Evolutionary conservation across 2,113 vertebrate genomes (phyloP).

Genomic region (Nestor notabilis): DNA sequence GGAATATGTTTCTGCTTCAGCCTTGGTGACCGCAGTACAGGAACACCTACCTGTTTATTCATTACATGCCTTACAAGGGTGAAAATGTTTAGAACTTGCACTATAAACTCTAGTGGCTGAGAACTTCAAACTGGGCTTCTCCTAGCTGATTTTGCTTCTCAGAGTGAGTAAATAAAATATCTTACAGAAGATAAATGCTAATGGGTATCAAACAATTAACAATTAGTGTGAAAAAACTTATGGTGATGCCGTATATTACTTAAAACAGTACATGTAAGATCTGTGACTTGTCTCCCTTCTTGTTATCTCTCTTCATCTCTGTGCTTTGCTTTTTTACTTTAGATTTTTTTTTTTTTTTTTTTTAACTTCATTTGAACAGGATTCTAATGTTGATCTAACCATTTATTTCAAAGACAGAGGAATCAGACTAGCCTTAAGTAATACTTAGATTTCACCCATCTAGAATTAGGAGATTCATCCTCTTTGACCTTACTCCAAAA

Average conservation of each 20-base stretch:
- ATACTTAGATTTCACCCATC: neutral
- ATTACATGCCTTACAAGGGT: fast-evolving
- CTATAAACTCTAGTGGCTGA: neutral
- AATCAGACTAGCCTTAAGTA: neutral
- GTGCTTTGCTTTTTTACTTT: neutral
- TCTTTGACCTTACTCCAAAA: neutral
- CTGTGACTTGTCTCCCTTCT: fast-evolving
- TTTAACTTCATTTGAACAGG: neutral
- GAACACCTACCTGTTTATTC: neutral
- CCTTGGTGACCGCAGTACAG: neutral
- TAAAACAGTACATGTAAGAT: neutral
- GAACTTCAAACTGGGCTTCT: neutral
- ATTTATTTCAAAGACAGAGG: neutral
- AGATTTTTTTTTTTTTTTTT: neutral
- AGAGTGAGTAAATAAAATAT: neutral
- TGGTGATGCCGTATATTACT: neutral
- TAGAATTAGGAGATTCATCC: neutral
- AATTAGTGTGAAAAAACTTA: neutral
- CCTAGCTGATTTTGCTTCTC: neutral
- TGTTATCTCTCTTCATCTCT: neutral
- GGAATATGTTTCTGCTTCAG: neutral
- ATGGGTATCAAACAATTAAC: neutral
- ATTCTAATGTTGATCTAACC: neutral
- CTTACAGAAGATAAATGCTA: neutral
- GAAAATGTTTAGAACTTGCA: neutral